Conservation (phyloP, 2,113 vertebrate species). For the Amia ocellicauda region DNA sequence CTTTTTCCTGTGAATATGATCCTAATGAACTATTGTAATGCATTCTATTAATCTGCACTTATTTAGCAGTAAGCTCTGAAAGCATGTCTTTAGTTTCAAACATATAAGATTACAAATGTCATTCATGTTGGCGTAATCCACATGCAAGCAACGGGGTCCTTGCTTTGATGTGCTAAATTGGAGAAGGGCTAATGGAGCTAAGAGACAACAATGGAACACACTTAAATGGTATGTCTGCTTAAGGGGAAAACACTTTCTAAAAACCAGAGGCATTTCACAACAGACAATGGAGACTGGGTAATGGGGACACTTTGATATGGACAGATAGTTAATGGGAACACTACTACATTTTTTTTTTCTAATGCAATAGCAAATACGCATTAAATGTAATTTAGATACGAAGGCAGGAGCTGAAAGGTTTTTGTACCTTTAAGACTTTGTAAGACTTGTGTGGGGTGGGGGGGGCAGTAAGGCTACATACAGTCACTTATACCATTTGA, state of each 20-base stretch:
- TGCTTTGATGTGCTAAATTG: constrained; percentile 90
- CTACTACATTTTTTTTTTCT: constrained; percentile 33
- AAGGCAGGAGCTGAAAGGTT: background rate
- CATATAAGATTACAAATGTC: constrained; percentile 83
- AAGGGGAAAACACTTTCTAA: constrained; percentile 77
- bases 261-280: constrained; percentile 73
- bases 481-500: background rate
- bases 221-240: constrained; percentile 82
- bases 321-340: constrained; percentile 48
- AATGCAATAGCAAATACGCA: constrained; percentile 1
- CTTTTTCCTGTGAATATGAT: constrained; percentile 14
- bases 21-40: constrained; percentile 71
- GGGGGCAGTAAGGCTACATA: background rate
- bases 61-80: constrained; percentile 77
- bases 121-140: constrained; percentile 83
- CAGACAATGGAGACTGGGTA: constrained; percentile 59
- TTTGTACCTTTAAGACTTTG: background rate
- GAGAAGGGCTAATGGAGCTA: constrained; percentile 84
- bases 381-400: background rate
- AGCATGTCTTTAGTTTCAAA: constrained; percentile 77
- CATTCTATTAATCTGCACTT: constrained; percentile 35
- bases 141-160: constrained; percentile 75
- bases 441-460: background rate
- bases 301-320: constrained; percentile 38
- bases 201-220: constrained; percentile 85